Conservation (phyloP, 2,113 vertebrate genomes). For the Polypterus senegalus region DNA sequence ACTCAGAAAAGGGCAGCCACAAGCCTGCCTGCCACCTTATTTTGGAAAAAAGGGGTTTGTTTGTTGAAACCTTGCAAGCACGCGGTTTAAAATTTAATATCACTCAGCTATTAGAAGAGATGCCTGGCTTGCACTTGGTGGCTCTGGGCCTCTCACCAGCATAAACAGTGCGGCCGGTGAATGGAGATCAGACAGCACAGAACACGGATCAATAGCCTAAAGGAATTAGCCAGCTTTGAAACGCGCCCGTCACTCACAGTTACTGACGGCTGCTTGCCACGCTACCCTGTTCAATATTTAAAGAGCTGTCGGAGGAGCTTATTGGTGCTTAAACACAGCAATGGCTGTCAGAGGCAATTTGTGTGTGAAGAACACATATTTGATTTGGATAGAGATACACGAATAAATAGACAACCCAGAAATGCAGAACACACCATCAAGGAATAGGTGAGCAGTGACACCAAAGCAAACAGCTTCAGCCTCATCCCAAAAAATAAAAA, state of each 20-base stretch:
- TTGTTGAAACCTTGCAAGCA: no score
- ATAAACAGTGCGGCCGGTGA: slow-evolving; percentile 26
- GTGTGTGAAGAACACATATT: slow-evolving; percentile 14
- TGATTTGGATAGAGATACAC: no score
- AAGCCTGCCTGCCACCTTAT: no score
- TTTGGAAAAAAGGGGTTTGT: no score
- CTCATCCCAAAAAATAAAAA: no score
- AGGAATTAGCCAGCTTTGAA: slow-evolving; percentile 62
- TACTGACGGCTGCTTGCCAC: slow-evolving; percentile 41
- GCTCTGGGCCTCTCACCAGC: slow-evolving; percentile 22
- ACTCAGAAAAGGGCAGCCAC: no score
- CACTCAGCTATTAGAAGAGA: no score
- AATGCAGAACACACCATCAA: no score
- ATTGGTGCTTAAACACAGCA: slow-evolving; percentile 27
- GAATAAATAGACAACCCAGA: neutral
- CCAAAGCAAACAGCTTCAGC: no score
- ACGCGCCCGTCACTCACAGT: slow-evolving; percentile 58
- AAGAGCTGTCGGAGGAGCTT: slow-evolving; percentile 25
- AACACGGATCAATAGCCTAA: slow-evolving; percentile 52
- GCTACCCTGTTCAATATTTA: slow-evolving; percentile 39
- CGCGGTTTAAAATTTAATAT: no score
- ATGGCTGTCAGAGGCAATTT: slow-evolving; percentile 26
- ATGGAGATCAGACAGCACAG: slow-evolving; percentile 19
- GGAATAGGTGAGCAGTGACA: no score
- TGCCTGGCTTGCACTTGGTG: neutral